Base-by-base conservation (phyloP, 2,113 vertebrate species). In the Pelecanoides urinatrix region DNA sequence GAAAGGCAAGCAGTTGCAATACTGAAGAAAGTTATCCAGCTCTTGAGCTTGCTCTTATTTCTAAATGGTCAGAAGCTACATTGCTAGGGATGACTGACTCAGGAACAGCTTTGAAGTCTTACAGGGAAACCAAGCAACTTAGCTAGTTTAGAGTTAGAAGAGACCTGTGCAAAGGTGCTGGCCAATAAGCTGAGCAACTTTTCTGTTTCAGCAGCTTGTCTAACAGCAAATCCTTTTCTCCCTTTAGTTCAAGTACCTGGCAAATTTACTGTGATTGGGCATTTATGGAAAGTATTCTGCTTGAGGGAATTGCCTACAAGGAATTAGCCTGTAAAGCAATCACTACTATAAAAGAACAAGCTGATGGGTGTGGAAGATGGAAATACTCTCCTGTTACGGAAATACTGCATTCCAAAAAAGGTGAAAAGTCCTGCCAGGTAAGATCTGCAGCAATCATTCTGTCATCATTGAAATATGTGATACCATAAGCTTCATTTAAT, bases 371-470 rank as follows among this genome's bases (percentile, higher is more conserved):
- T 52, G 91, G 88, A 52, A 18, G 62, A 47, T 34, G 38, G 34
- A 65, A 61, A 73, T 5, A 13, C 15, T 86, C 88, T 94, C 88
- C 71, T 59, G 81, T 90, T 95, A 72, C 78, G 9, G 95, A 94
- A 93, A 88, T 38, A 65, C 90, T 92, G 71, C 86, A 87, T 94
- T 94, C 90, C 88, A 82, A 36, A 52, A 42, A 44, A 91, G 70
- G 76, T n/a, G 9, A 74, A 13, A 32, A 66, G 74, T 38, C 79
- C 52, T 79, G 86, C 19, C 86, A 92, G 88, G 91, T 79, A 7
- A 88, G 92, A 74, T 13, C 19, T 42, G 92, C 88, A 76, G 75
- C 67, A 34, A 45, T 29, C 27, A 2, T 47, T 59, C 13, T 53
- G 58, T 86, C 88, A 88, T 65, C 67, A 34, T 66, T 56, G 40